These are phyloP conservation scores for Portevinia maculata DNA, from an alignment of 2,888 invertebrate genomes.

Conservation along the genomic window DNA sequence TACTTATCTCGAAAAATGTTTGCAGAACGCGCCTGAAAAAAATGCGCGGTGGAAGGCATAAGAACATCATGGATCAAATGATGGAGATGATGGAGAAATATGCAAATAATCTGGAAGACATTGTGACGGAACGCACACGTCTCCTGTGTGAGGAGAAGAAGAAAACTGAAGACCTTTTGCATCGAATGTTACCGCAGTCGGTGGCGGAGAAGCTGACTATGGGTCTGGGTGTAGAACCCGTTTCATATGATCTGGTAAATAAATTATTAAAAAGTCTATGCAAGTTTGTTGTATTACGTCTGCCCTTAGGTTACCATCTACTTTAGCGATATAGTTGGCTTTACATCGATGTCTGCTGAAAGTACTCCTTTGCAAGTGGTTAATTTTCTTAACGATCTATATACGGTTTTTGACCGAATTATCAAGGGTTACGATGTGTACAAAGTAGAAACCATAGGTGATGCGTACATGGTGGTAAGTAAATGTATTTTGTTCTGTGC, in stretches of 20 bases:
- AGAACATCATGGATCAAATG: conserved; percentile 98
- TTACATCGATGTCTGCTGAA: conserved; percentile 97
- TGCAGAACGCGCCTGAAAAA: conserved; percentile 88
- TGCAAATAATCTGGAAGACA: conserved; percentile 96
- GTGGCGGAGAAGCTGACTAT: conserved; percentile 94
- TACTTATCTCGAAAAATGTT: not conserved
- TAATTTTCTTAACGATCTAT: conserved; percentile 98
- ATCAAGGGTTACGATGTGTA: conserved; percentile 99
- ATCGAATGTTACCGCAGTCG: conserved; percentile 97
- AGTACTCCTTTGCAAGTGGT: conserved; percentile 97
- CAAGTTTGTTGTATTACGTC: conserved; percentile 1
- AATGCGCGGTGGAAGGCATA: conserved; percentile 93
- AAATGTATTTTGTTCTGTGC: not conserved
- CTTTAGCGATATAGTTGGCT: conserved; percentile 98
- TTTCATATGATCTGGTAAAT: conserved; percentile 93
- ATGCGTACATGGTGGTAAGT: conserved; percentile 87
- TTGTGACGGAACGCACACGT: conserved; percentile 95
- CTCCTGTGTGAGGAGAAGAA: conserved; percentile 95
- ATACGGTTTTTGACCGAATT: conserved; percentile 97
- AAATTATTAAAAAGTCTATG: not conserved
- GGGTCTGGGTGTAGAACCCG: conserved; percentile 95
- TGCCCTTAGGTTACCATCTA: conserved; percentile 89
- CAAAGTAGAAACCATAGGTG: conserved; percentile 97
- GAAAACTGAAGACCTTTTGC: conserved; percentile 95
- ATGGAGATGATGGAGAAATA: conserved; percentile 99